A percentile compares a stretch with the other conserved stretches of the same genome.
phyloP scores from a whole-genome alignment of 2,797 vertebrate genomes.

The Gymnoscopelus braueri region DNA sequence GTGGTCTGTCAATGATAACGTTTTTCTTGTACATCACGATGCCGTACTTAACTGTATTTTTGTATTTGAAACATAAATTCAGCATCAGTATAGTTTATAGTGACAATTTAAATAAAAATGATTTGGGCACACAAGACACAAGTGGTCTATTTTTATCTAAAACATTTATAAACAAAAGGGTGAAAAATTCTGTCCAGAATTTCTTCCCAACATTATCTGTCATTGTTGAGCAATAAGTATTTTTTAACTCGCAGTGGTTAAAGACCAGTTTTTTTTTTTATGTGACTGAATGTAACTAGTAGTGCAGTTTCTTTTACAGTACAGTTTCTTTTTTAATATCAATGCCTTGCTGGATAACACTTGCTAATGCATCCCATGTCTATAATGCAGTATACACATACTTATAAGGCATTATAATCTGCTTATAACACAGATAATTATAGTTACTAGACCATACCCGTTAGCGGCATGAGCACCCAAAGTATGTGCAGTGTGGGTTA shows the following conservation, averaged over 20 bases:
- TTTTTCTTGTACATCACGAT: constrained; percentile 39
- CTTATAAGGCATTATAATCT: no score
- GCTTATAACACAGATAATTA: no score
- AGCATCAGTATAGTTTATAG: constrained; percentile 72
- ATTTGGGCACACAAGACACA: constrained; percentile 50
- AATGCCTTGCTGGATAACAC: no score
- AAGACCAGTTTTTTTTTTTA: no score
- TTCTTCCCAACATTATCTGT: not conserved
- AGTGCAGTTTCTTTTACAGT: no score
- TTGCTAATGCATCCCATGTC: no score
- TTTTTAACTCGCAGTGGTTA: constrained; percentile 12
- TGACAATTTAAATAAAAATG: constrained; percentile 74
- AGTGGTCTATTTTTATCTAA: constrained; percentile 11
- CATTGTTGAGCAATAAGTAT: not conserved
- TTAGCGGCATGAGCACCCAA: no score
- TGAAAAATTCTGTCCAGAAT: not conserved
- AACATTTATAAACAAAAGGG: not conserved
- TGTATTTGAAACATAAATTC: constrained; percentile 83
- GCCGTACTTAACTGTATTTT: constrained; percentile 81
- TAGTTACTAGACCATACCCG: no score
- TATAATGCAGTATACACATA: no score
- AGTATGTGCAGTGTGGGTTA: no score
- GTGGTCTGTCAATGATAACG: constrained; percentile 34
- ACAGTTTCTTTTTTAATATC: no score
- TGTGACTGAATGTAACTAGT: no score